Conservation (phyloP, 2,797 vertebrate species). For the Hippopotamyrus pictus region DNA sequence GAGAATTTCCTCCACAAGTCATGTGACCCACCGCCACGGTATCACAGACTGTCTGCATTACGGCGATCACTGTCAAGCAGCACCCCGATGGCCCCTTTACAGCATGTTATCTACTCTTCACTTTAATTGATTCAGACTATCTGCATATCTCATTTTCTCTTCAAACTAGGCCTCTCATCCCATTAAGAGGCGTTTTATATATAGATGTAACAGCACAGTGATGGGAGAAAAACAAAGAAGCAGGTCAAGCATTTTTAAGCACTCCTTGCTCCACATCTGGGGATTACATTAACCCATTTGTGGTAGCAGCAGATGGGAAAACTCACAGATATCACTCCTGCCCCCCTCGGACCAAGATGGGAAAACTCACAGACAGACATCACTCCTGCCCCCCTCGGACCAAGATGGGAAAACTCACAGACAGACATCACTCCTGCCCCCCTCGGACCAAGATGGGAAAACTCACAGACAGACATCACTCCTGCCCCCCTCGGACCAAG, state of each 20-base stretch:
- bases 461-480: too few species aligned
- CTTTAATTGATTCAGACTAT: not conserved
- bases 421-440: too few species aligned
- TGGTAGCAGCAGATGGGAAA: not conserved
- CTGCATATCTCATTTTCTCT: conserved; percentile 4
- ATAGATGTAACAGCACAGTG: not conserved
- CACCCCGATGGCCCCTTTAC: not conserved
- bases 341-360: not conserved
- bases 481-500: too few species aligned
- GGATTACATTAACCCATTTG: not conserved
- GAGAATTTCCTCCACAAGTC: not conserved
- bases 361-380: not conserved
- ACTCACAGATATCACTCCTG: not conserved
- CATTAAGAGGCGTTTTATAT: not conserved
- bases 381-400: not conserved
- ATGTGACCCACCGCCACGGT: not conserved
- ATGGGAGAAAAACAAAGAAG: not conserved
- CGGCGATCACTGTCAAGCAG: not conserved
- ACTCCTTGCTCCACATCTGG: not conserved
- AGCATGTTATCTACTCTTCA: not conserved
- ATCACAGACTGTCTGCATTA: not conserved
- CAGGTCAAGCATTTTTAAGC: not conserved
- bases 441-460: too few species aligned
- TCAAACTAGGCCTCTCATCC: conserved; percentile 3
- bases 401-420: not conserved